Conservation (phyloP, 2,797 vertebrate genomes). For the Poeciliopsis paucimaculata region DNA sequence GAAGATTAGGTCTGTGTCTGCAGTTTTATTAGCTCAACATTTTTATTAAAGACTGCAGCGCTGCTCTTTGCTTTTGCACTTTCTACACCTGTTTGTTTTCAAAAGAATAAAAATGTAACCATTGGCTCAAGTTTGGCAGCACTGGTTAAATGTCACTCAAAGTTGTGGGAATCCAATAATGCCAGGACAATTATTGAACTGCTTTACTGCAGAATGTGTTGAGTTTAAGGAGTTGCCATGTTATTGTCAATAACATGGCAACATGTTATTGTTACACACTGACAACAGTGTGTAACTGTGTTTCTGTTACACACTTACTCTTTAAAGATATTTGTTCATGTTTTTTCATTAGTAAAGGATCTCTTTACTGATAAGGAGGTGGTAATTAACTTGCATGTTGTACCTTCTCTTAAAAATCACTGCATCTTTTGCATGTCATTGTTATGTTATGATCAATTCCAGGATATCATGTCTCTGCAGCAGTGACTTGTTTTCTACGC, state of each 20-base stretch:
- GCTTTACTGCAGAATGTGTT: not conserved
- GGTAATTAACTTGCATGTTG: slow-evolving; percentile 12
- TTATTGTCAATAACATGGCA: not conserved
- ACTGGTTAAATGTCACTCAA: not conserved
- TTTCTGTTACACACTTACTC: not conserved
- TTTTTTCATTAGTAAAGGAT: not conserved
- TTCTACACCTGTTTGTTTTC: not conserved
- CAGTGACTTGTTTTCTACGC: not conserved
- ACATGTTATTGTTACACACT: not conserved
- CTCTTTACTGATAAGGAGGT: not conserved
- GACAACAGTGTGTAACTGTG: not conserved
- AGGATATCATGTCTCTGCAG: not conserved
- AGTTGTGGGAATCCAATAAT: not conserved
- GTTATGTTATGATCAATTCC: slow-evolving; percentile 12
- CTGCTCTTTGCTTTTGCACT: not conserved
- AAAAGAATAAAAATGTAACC: not conserved
- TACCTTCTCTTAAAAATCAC: slow-evolving; percentile 7
- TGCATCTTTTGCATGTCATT: slow-evolving; percentile 6
- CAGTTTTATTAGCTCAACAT: not conserved
- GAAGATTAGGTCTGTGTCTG: not conserved
- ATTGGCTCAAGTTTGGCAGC: not conserved
- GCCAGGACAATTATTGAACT: not conserved
- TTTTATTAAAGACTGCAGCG: not conserved
- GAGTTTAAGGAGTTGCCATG: not conserved
- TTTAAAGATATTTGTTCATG: not conserved